A percentile compares a stretch with the other conserved stretches of the same genome.
Conservation (phyloP, 2,797 vertebrate species). For the Rhinatrema bivittatum region DNA sequence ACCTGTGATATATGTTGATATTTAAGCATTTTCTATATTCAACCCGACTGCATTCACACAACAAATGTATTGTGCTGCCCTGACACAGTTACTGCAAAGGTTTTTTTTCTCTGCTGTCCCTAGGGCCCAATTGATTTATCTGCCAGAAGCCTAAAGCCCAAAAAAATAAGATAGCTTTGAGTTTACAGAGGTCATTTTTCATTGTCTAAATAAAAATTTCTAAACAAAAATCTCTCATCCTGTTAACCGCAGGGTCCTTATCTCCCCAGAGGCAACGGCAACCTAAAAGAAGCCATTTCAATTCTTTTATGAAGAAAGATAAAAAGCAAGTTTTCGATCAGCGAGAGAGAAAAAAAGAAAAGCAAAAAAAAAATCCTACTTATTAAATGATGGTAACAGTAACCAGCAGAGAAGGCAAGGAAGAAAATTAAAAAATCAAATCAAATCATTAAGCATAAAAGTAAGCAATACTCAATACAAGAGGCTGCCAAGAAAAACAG, state of each 20-base stretch:
- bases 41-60: slow-evolving; percentile 56
- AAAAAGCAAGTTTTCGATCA: slow-evolving; percentile 78
- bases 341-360: slow-evolving; percentile 66
- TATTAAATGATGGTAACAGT: slow-evolving; percentile 72
- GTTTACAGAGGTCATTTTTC: slow-evolving; percentile 82
- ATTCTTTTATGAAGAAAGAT: slow-evolving; percentile 78
- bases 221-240: slow-evolving; percentile 82
- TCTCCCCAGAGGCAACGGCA: slow-evolving; percentile 72
- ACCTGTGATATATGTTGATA: slow-evolving; percentile 67
- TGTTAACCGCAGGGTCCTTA: slow-evolving; percentile 77
- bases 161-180: slow-evolving; percentile 80
- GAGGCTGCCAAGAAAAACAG: no score
- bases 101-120: slow-evolving; percentile 68
- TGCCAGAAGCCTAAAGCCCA: slow-evolving; percentile 77
- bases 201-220: slow-evolving; percentile 83
- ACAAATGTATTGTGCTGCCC: slow-evolving; percentile 66
- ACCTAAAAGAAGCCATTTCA: slow-evolving; percentile 77
- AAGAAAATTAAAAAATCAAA: slow-evolving; percentile 33
- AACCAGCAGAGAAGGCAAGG: slow-evolving; percentile 65
- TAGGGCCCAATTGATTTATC: slow-evolving; percentile 79
- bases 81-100: slow-evolving; percentile 73
- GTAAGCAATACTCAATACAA: slow-evolving; percentile 24
- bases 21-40: slow-evolving; percentile 62
- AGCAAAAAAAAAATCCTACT: no score
- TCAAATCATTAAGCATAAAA: slow-evolving; percentile 58